Base-by-base conservation (phyloP, 2,797 vertebrate genomes). In the Acrossocheilus fasciatus region DNA sequence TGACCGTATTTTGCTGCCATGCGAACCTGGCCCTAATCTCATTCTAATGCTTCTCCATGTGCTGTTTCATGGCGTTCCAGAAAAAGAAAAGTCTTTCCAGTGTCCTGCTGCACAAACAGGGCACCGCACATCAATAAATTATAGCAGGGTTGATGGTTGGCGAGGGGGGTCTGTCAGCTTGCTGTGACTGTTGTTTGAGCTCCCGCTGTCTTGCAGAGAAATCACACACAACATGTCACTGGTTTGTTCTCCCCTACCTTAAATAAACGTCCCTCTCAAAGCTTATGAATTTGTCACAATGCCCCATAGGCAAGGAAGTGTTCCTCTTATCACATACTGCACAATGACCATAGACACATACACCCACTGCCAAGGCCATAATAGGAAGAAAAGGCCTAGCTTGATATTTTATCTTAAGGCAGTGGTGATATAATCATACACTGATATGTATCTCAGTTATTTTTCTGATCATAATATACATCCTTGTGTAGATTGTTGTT, bases 221-320 rank as follows among this genome's bases (percentile, higher is more conserved):
- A 52, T 89, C 80, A 34, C 45, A 47, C 82, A 75, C 47, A 80
- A 74, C n/a, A 52, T 87, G 85, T 81, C 47, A 52, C 41, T 54
- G 62, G 84, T 84, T 87, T 87, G 68, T 81, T 88, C 83, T 86
- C 50, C 39, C 57, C 76, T 66, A 81, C 86, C 87, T 88, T 87
- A 45, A 87, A 82, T 68, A 89, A 90, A 83, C 79, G 73, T 74
- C 39, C 78, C 76, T 89, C 34, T 57, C 59, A 68, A 39, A 76
- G 76, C 45, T 74, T 77, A 79, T 81, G 74, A 88, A 90, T 90
- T 89, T 85, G 78, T 66, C 81, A 81, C 7, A 2, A 78, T 76
- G 62, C 70, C 79, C 77, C 34, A 66, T 73, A 85, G 73, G 85
- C 81, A 73, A 52, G 52, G 54, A 83, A 77, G 82, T 50, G 41